A percentile compares a stretch with the other conserved stretches of the same genome.
Evolutionary conservation across 2,113 vertebrate genomes (phyloP).

Genomic region (Isurus oxyrinchus): DNA sequence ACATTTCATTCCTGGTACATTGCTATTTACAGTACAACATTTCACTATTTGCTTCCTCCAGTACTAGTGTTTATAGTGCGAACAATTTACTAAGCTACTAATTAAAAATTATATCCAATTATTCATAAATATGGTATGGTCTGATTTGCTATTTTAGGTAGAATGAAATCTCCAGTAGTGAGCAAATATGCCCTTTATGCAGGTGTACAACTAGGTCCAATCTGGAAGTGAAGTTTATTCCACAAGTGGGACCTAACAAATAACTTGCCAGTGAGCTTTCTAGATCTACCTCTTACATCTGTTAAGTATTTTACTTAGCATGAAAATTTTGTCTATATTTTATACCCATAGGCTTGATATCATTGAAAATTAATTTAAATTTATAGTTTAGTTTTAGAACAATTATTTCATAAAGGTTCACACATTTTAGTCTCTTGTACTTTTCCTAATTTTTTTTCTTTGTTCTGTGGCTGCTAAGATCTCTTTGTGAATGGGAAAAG

Average conservation of each 20-base stretch:
- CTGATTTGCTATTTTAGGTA: not conserved
- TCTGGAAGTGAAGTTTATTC: not conserved
- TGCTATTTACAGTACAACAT: not conserved
- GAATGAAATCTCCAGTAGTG: not conserved
- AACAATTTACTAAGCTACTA: not conserved
- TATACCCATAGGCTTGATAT: not conserved
- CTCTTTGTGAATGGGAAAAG: not conserved
- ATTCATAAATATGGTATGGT: not conserved
- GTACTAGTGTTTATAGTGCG: not conserved
- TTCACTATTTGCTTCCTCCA: not conserved
- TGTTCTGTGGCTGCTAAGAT: not conserved
- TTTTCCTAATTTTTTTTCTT: not conserved
- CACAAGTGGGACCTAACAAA: not conserved
- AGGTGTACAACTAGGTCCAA: not conserved
- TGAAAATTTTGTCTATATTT: not conserved
- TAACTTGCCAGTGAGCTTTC: not conserved
- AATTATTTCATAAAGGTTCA: not conserved
- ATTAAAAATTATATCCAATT: not conserved
- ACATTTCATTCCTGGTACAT: not conserved
- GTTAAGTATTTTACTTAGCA: not conserved
- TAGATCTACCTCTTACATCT: not conserved
- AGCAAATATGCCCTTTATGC: not conserved
- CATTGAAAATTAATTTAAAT: not conserved
- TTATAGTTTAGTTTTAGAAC: not conserved
- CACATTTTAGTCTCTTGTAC: not conserved